Percentiles rank a stretch among this genome's conserved stretches.
Evolutionary conservation across 2,888 invertebrate species (phyloP).

Genomic region (Lochmaea crataegi): DNA sequence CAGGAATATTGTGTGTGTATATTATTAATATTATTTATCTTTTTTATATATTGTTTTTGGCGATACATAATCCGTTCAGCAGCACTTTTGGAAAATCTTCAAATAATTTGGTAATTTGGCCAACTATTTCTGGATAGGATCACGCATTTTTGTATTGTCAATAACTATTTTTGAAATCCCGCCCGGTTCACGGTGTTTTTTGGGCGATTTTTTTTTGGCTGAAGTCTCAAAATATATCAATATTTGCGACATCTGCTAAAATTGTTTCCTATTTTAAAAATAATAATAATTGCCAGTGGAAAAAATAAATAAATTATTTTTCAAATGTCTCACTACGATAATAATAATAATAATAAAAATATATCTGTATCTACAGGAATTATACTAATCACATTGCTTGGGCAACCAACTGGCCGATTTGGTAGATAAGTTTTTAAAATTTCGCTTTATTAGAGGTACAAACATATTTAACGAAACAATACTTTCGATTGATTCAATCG

Average conservation of each 20-base stretch:
- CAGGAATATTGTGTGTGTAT: too few relatives aligned
- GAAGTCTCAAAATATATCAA: too few relatives aligned
- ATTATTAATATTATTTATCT: not conserved
- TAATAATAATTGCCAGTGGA: conserved; percentile 39
- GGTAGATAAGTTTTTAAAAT: not conserved
- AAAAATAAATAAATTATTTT: conserved; percentile 48
- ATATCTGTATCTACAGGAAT: conserved; percentile 51
- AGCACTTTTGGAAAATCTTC: not conserved
- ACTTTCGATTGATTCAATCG: too few relatives aligned
- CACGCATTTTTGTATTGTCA: not conserved
- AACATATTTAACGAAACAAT: too few relatives aligned
- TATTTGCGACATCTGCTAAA: too few relatives aligned
- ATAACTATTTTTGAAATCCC: not conserved
- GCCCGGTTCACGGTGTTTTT: not conserved
- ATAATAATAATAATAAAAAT: conserved; percentile 49
- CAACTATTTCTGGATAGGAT: not conserved
- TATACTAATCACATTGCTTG: conserved; percentile 47
- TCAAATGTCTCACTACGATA: conserved; percentile 47
- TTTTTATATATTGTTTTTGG: conserved; percentile 1
- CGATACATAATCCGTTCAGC: not conserved
- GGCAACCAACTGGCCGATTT: conserved; percentile 33
- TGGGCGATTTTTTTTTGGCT: conserved; percentile 6
- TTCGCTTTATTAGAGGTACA: too few relatives aligned
- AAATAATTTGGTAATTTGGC: not conserved
- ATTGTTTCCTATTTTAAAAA: too few relatives aligned